A percentile compares a stretch with the other conserved stretches of the same genome.
Evolutionary conservation across 2,113 vertebrate genomes (phyloP).

Genomic region (Bufo bufo): DNA sequence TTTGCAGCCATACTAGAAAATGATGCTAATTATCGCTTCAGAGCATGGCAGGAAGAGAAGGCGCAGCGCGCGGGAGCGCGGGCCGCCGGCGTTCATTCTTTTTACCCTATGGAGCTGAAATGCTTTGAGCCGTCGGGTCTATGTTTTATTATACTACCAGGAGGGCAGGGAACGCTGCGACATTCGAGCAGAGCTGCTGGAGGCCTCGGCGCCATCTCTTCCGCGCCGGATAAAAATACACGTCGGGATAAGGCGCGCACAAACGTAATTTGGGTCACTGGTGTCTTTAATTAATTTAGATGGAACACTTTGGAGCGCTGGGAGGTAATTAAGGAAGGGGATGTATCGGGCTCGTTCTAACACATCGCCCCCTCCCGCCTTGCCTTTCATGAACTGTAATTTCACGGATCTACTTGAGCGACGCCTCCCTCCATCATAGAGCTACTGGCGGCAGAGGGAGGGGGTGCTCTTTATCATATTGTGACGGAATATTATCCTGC

Average conservation of each 20-base stretch:
- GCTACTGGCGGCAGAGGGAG: slow-evolving; percentile 7
- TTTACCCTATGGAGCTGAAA: slow-evolving; percentile 36
- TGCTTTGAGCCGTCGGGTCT: slow-evolving; percentile 17
- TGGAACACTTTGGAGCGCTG: slow-evolving; percentile 73
- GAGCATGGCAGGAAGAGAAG: slow-evolving; percentile 40
- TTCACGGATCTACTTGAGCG: slow-evolving; percentile 39
- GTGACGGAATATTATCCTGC: slow-evolving; percentile 46
- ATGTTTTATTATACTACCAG: slow-evolving; percentile 27
- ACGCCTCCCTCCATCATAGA: slow-evolving; percentile 40
- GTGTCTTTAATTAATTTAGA: slow-evolving; percentile 83
- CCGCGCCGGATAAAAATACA: slow-evolving; percentile 79
- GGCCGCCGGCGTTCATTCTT: slow-evolving; percentile 30
- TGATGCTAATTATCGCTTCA: slow-evolving; percentile 37
- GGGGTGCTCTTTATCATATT: slow-evolving; percentile 45
- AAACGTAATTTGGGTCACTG: slow-evolving; percentile 78
- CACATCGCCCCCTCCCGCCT: slow-evolving; percentile 27
- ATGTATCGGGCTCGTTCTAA: slow-evolving; percentile 60
- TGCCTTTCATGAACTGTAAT: slow-evolving; percentile 34
- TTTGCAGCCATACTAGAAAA: neutral
- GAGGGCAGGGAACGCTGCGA: slow-evolving; percentile 59
- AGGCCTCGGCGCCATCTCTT: slow-evolving; percentile 73
- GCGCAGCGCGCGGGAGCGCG: neutral
- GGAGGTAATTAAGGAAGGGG: slow-evolving; percentile 75
- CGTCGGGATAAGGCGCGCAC: slow-evolving; percentile 69
- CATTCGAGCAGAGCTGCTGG: slow-evolving; percentile 69